Evolutionary conservation across 1,140 invertebrate genomes (phyloP).

Genomic region (Callitettix versicolor): DNA sequence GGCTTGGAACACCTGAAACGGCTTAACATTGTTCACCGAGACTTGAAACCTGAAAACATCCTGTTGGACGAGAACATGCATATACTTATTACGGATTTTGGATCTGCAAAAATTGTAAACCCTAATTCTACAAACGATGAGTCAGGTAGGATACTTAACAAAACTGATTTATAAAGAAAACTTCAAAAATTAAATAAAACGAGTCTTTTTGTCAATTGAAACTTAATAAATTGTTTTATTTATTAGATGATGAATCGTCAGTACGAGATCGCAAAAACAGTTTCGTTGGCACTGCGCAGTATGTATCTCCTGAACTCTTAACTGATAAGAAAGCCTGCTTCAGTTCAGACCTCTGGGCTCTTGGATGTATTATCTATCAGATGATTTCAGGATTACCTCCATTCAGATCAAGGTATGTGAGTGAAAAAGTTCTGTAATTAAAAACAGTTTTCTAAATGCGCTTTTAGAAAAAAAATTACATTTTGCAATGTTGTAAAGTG

Average conservation of each 20-base stretch:
- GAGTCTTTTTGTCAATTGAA: too few relatives aligned
- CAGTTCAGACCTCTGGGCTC: conserved; percentile 92
- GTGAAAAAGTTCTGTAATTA: too few relatives aligned
- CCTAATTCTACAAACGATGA: too few relatives aligned
- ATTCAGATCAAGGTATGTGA: conserved; percentile 64
- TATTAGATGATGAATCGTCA: conserved; percentile 31
- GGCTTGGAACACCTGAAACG: conserved; percentile 88
- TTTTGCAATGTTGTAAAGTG: too few relatives aligned
- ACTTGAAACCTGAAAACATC: conserved; percentile 85
- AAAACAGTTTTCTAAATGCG: too few relatives aligned
- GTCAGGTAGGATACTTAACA: too few relatives aligned
- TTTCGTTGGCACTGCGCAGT: conserved; percentile 98
- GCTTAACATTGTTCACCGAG: conserved; percentile 80
- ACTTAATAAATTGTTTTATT: too few relatives aligned
- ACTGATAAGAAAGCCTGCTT: conserved; percentile 66
- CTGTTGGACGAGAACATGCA: conserved; percentile 90
- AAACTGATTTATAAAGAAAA: too few relatives aligned
- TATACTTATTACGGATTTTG: conserved; percentile 94
- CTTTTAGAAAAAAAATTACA: too few relatives aligned
- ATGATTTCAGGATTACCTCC: conserved; percentile 89
- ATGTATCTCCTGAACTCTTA: conserved; percentile 92
- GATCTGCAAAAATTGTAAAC: conserved; percentile 78
- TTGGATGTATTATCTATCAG: conserved; percentile 96
- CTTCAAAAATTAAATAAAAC: too few relatives aligned
- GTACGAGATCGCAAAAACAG: conserved; percentile 57